Base-by-base conservation (phyloP, 2,797 vertebrate species). In the Anniella stebbinsi region DNA sequence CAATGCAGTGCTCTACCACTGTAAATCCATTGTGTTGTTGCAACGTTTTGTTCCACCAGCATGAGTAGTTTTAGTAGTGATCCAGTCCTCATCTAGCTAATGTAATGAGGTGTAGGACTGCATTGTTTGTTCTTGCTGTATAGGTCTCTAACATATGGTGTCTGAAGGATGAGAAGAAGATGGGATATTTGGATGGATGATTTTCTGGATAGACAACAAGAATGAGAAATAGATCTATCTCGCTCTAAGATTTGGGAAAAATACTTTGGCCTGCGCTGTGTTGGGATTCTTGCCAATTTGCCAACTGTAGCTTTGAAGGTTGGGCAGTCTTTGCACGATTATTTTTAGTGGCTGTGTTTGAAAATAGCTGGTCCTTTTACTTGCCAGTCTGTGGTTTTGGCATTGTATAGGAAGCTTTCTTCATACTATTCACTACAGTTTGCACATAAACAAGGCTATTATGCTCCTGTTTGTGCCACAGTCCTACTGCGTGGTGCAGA, bases 341-440 rank as follows among this genome's bases (percentile, higher is more conserved):
- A 95, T 96, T 96, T 96, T 97, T 96, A 95, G 95, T 91, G 92
- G 94, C 94, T 96, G 92, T 87, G 91, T 92, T 95, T 97, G 93
- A 97, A 97, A 97, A 97, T 95, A 97, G 95, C 94, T 91, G 70
- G 87, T 88, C 93, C 94, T 96, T 95, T 93, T 96, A 94, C 96
- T 96, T 96, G 90, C 95, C 95, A 96, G 96, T 96, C 96, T 94
- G 94, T 93, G 92, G 95, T 95, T 95, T 77, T 95, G 95, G 94
- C 95, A 88, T 73, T 86, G 86, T 88, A 96, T 96, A 95, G 96
- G 95, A 94, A 96, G 93, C 94, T 96, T 95, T 95, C 94, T 97
- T 97, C 95, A 95, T 96, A 93, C 96, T 85, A 88, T 93, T 94
- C 92, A 87, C 94, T 95, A 94, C 93, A 93, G 95, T 96, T 92